phyloP scores from a whole-genome alignment of 2,113 vertebrate species.

The Elephas maximus region DNA sequence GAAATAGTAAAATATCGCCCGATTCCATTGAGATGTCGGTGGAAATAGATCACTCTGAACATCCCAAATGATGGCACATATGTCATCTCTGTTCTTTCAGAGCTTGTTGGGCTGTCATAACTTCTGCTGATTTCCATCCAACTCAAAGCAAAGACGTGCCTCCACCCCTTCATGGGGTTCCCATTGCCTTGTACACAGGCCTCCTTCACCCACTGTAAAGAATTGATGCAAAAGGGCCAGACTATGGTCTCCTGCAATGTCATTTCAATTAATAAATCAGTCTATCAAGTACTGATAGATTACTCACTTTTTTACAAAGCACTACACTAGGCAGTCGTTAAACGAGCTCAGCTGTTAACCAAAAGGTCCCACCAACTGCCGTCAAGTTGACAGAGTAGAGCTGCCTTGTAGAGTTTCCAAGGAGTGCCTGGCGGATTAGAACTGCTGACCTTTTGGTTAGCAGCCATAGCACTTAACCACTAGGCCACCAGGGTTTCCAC shows the following conservation, averaged over 20 bases:
- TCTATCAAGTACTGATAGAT: not conserved
- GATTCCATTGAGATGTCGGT: not conserved
- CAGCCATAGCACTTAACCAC: too few relatives aligned
- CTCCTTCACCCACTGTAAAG: not conserved
- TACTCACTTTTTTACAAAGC: not conserved
- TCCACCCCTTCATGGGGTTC: not conserved
- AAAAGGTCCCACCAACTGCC: too few relatives aligned
- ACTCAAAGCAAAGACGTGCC: not conserved
- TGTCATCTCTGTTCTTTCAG: not conserved
- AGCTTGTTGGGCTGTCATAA: not conserved
- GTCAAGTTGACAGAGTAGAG: too few relatives aligned
- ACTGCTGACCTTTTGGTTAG: too few relatives aligned
- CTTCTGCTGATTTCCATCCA: not conserved
- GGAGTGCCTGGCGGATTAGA: too few relatives aligned
- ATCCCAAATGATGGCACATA: not conserved
- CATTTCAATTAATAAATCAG: not conserved
- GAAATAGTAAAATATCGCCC: constrained; percentile 15
- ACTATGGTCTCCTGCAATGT: not conserved
- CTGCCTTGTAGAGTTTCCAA: too few relatives aligned
- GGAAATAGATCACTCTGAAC: not conserved
- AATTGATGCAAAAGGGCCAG: not conserved
- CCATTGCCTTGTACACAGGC: not conserved
- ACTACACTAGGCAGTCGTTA: not conserved
- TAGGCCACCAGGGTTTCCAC: too few relatives aligned
- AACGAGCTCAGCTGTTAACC: too few relatives aligned